Evolutionary conservation across 2,888 invertebrate species (phyloP).

Genomic region (Encarsia formosa): DNA sequence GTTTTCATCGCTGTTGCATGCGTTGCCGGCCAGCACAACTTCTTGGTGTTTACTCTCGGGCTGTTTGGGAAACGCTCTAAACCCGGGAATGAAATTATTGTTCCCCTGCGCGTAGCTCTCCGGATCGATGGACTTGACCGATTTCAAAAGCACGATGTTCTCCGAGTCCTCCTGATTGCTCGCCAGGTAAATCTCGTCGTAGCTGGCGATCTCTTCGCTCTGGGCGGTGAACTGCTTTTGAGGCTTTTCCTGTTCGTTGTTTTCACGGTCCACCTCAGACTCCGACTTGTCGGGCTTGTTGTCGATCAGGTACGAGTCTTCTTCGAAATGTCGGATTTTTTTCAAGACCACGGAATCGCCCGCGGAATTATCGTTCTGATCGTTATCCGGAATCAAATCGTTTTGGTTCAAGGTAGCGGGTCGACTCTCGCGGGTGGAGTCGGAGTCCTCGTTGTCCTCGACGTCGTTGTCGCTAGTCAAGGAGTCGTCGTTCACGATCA

Average conservation of each 20-base stretch:
- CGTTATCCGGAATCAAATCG: slow-evolving; percentile 35
- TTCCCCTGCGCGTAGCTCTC: slow-evolving; percentile 28
- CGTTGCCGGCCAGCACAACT: not conserved
- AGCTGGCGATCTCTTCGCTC: slow-evolving; percentile 22
- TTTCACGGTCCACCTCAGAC: slow-evolving; percentile 4
- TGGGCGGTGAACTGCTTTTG: not conserved
- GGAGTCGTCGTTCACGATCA: slow-evolving; percentile 50
- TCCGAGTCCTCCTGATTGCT: slow-evolving; percentile 43
- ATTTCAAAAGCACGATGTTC: slow-evolving; percentile 42
- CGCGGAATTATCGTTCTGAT: slow-evolving; percentile 34
- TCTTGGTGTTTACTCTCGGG: not conserved
- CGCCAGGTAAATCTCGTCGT: slow-evolving; percentile 46
- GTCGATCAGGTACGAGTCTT: slow-evolving; percentile 30
- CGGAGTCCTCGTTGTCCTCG: slow-evolving; percentile 44
- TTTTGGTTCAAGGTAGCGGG: slow-evolving; percentile 39
- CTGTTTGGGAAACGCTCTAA: not conserved
- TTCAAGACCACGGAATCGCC: slow-evolving; percentile 43
- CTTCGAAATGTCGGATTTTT: slow-evolving; percentile 39
- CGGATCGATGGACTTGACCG: slow-evolving; percentile 43
- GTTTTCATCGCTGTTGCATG: not conserved
- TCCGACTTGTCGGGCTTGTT: not conserved
- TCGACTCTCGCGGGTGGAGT: slow-evolving; percentile 38
- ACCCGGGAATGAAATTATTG: not conserved
- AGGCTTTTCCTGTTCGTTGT: slow-evolving; percentile 9
- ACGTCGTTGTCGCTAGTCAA: slow-evolving; percentile 46